A percentile compares a stretch with the other conserved stretches of the same genome.
Evolutionary conservation across 2,113 vertebrate genomes (phyloP).

Genomic region (Heterocephalus glaber): DNA sequence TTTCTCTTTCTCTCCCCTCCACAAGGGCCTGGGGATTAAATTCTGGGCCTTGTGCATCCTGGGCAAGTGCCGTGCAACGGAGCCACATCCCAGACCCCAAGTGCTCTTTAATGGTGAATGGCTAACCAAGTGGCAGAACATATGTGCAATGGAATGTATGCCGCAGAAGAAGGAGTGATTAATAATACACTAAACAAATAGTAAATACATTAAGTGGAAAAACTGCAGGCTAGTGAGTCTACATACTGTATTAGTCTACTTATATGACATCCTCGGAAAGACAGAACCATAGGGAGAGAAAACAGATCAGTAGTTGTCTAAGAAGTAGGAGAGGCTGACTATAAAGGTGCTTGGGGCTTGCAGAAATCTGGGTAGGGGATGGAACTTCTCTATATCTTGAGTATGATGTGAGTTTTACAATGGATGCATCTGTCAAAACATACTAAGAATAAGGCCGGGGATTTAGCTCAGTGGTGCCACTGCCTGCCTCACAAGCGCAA

Average conservation of each 20-base stretch:
- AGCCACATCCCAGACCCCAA: background rate
- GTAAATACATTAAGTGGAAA: slow-evolving; percentile 5
- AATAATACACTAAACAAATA: background rate
- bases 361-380: background rate
- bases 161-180: background rate
- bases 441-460: too few species aligned
- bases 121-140: background rate
- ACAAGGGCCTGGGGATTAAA: background rate
- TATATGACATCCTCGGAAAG: slow-evolving; percentile 1
- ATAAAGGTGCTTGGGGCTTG: background rate
- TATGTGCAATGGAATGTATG: background rate
- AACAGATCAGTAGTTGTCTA: background rate
- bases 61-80: too few species aligned
- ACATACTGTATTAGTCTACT: background rate
- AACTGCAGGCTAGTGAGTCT: background rate
- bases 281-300: background rate
- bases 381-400: background rate
- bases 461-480: too few species aligned
- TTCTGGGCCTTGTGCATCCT: background rate
- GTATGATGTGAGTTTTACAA: background rate
- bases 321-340: background rate
- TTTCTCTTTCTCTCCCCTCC: background rate
- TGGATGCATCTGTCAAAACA: background rate
- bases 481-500: too few species aligned
- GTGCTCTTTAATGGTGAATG: slow-evolving; percentile 2